phyloP scores from a whole-genome alignment of 2,113 vertebrate genomes.

The Deroptyus accipitrinus region DNA sequence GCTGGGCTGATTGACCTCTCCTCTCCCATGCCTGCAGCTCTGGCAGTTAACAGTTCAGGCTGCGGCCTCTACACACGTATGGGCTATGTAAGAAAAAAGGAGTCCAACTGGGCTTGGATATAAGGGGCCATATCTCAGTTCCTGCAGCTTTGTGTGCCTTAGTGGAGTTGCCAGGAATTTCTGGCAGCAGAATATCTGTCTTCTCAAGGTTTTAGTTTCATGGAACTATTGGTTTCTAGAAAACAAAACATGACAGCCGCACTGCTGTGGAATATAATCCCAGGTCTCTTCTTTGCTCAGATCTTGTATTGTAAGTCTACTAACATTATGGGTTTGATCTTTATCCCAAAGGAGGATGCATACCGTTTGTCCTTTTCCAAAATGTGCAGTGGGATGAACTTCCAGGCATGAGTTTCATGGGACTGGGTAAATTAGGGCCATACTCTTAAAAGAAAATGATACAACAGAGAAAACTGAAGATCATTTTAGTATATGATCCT shows the following conservation, averaged over 20 bases:
- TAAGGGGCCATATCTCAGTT: not conserved
- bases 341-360: not conserved
- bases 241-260: not conserved
- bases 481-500: fast-evolving
- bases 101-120: not conserved
- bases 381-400: not conserved
- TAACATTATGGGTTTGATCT: not conserved
- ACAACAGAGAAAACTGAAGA: not conserved
- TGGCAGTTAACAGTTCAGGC: fast-evolving
- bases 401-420: not conserved
- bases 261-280: not conserved
- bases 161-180: not conserved
- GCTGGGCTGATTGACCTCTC: not conserved
- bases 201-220: not conserved
- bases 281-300: not conserved
- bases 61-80: fast-evolving
- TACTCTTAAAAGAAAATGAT: too few species aligned
- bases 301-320: not conserved
- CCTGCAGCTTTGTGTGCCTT: not conserved
- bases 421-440: not conserved
- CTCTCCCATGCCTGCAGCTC: fast-evolving
- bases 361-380: not conserved
- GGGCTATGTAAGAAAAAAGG: not conserved
- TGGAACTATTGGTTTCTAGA: not conserved
- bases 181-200: not conserved